Evolutionary conservation across 2,888 invertebrate species (phyloP).

Genomic region (Eremobia ochroleuca): DNA sequence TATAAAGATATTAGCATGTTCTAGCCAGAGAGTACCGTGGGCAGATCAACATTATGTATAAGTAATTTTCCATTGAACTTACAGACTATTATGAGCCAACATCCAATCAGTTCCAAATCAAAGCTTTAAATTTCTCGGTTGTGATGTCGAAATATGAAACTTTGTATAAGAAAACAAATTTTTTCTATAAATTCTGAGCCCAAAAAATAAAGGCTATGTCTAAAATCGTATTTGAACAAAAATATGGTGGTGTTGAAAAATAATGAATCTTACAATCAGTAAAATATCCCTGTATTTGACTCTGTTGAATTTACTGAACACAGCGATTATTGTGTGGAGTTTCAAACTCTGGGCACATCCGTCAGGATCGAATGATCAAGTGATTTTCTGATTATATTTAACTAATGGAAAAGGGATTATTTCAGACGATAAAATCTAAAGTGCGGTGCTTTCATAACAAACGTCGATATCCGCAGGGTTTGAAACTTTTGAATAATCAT

Average conservation of each 20-base stretch:
- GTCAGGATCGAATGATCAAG: conserved; percentile 54
- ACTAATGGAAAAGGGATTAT: conserved; percentile 52
- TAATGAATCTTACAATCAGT: conserved; percentile 81
- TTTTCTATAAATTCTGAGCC: conserved; percentile 69
- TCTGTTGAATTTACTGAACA: conserved; percentile 90
- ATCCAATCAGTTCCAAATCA: conserved; percentile 89
- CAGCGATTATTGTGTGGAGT: conserved; percentile 80
- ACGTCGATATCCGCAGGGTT: conserved; percentile 57
- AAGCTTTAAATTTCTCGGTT: conserved; percentile 85
- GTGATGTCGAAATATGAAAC: conserved; percentile 74
- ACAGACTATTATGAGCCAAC: conserved; percentile 84
- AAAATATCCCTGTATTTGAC: conserved; percentile 91
- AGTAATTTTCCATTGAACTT: conserved; percentile 76
- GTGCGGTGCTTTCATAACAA: conserved; percentile 56
- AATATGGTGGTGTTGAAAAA: conserved; percentile 78
- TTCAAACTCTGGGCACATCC: conserved; percentile 78
- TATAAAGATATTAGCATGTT: conserved; percentile 71
- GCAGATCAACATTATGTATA: conserved; percentile 74
- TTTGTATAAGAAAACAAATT: conserved; percentile 64
- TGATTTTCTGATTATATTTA: conserved; percentile 53
- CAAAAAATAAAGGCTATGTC: conserved; percentile 64
- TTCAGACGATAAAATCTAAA: conserved; percentile 57
- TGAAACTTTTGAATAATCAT: conserved; percentile 67
- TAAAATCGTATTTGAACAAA: conserved; percentile 73
- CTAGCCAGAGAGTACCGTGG: conserved; percentile 80